Conservation (phyloP, 2,113 vertebrate genomes). For the Athene noctua region DNA sequence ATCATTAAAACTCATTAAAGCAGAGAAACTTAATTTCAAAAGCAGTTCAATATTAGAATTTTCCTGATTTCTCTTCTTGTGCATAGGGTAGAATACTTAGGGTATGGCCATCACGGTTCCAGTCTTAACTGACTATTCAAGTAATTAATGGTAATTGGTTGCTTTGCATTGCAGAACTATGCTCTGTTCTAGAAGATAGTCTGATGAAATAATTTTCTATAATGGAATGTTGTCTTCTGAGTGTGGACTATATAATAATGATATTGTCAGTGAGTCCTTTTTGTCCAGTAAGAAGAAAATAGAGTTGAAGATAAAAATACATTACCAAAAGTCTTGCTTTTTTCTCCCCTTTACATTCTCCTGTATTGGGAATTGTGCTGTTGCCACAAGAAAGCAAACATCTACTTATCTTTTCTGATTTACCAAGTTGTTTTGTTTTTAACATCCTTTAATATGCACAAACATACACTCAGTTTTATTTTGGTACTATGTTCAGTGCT, state of each 20-base stretch:
- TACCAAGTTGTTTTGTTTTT: background rate
- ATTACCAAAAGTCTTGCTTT: background rate
- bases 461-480: background rate
- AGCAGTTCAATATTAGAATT: background rate
- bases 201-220: slow-evolving; percentile 13
- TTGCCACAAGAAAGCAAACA: background rate
- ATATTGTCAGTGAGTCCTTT: background rate
- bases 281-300: background rate
- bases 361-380: background rate
- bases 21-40: slow-evolving; percentile 26
- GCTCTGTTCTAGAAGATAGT: background rate
- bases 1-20: slow-evolving; percentile 40
- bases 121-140: background rate
- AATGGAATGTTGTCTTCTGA: background rate
- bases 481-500: background rate
- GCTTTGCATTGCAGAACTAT: background rate
- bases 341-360: background rate
- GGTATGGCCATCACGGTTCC: background rate
- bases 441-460: background rate
- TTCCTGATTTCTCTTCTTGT: background rate
- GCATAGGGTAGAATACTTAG: background rate
- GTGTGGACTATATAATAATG: background rate
- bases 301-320: background rate
- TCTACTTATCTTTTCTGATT: background rate
- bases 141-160: slow-evolving; percentile 48